Conservation (phyloP, 2,888 invertebrate species). For the Ophion ventricosus region DNA sequence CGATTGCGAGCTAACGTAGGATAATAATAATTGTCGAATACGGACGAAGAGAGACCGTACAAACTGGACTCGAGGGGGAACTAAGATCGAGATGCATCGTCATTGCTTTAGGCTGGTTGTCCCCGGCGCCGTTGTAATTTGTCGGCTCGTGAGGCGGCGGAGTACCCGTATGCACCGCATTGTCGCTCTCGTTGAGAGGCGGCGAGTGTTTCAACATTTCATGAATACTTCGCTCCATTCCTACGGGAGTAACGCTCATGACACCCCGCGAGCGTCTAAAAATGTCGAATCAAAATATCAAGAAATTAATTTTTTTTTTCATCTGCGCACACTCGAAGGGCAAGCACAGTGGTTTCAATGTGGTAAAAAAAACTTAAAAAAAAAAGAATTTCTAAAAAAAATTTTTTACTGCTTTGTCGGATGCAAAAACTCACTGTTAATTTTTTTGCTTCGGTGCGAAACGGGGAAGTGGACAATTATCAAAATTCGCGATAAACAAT, state of each 20-base stretch:
- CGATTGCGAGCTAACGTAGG: neutral
- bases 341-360: too few species aligned
- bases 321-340: neutral
- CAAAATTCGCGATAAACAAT: constrained; percentile 29
- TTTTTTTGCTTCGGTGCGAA: constrained; percentile 15
- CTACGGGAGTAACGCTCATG: constrained; percentile 65
- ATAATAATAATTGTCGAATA: constrained; percentile 56
- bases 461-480: constrained; percentile 26
- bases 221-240: constrained; percentile 89
- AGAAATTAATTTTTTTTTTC: neutral
- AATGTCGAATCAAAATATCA: neutral
- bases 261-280: constrained; percentile 23
- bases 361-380: neutral
- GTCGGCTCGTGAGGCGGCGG: constrained; percentile 85
- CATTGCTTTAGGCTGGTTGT: constrained; percentile 86
- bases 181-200: constrained; percentile 90
- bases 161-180: constrained; percentile 90
- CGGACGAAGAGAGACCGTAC: constrained; percentile 71
- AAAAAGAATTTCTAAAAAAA: neutral
- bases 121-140: constrained; percentile 73
- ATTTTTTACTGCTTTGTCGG: neutral
- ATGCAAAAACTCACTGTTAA: constrained; percentile 32
- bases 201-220: constrained; percentile 94
- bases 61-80: constrained; percentile 85
- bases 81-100: constrained; percentile 89